Conservation (phyloP, 2,113 vertebrate species). For the Strigops habroptila region DNA sequence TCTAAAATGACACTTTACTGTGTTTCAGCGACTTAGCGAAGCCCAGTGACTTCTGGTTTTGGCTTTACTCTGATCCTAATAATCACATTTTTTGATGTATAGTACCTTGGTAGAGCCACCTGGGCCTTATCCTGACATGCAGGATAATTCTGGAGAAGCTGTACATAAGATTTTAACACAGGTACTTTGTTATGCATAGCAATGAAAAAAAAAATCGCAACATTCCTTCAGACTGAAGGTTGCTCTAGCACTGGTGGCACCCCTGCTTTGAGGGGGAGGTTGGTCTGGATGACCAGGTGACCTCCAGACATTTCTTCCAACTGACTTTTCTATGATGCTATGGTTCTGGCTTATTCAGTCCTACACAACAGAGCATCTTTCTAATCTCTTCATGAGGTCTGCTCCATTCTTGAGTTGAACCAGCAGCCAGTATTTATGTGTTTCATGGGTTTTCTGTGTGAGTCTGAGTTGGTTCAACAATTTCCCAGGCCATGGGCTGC, state of each 20-base stretch:
- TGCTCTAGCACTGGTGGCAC: neutral
- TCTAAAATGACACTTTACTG: neutral
- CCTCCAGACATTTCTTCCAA: neutral
- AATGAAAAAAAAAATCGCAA: neutral
- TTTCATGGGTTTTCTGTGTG: neutral
- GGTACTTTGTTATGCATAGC: neutral
- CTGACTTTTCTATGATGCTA: neutral
- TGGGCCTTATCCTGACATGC: neutral
- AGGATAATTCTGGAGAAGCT: neutral
- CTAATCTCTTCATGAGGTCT: neutral
- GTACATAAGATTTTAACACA: neutral
- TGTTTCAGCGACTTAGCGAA: neutral
- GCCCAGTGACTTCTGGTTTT: neutral
- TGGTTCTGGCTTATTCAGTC: neutral
- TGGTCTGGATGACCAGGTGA: neutral
- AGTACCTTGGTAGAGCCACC: neutral
- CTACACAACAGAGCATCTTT: neutral
- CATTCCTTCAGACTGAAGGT: neutral
- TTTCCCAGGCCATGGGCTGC: neutral
- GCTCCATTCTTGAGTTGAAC: neutral
- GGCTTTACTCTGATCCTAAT: neutral
- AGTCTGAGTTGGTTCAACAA: neutral
- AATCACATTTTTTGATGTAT: neutral
- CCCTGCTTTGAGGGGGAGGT: neutral
- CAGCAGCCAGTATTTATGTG: neutral